phyloP scores from a whole-genome alignment of 2,888 invertebrate species.

The Lasioglossum oenotherae region DNA sequence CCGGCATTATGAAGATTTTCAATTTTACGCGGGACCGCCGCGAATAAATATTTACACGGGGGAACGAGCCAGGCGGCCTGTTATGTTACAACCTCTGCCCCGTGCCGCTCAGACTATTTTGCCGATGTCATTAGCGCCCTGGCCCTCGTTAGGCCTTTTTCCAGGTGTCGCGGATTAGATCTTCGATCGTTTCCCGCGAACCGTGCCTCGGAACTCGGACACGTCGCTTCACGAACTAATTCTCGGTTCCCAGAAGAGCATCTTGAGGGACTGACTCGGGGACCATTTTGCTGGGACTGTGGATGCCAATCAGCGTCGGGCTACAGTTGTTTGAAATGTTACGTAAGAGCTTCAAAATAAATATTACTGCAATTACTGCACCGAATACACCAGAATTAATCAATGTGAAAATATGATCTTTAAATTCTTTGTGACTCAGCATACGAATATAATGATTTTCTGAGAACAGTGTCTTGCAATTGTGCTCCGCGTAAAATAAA shows the following conservation, averaged over 20 bases:
- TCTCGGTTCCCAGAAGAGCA: not conserved
- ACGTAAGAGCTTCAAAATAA: too few relatives aligned
- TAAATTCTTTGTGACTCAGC: too few relatives aligned
- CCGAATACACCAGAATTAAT: too few relatives aligned
- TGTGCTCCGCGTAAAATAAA: too few relatives aligned
- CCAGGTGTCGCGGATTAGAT: constrained; percentile 47
- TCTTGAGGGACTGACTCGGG: not conserved
- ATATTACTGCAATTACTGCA: too few relatives aligned
- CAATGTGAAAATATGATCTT: too few relatives aligned
- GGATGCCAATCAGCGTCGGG: not conserved
- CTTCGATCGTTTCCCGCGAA: constrained; percentile 41
- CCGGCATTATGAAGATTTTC: constrained; percentile 77
- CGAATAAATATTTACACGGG: constrained; percentile 73
- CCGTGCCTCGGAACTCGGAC: not conserved
- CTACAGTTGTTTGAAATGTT: not conserved
- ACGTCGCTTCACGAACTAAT: not conserved
- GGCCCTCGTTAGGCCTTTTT: constrained; percentile 51
- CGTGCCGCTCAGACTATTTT: constrained; percentile 50
- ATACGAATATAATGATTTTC: too few relatives aligned
- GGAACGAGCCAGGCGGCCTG: constrained; percentile 37
- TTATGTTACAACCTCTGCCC: constrained; percentile 49
- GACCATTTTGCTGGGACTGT: not conserved
- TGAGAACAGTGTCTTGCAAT: too few relatives aligned
- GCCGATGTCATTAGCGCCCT: constrained; percentile 65
- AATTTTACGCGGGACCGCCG: constrained; percentile 72